Conservation (phyloP, 2,113 vertebrate genomes). For the Paedocypris sp. region DNA sequence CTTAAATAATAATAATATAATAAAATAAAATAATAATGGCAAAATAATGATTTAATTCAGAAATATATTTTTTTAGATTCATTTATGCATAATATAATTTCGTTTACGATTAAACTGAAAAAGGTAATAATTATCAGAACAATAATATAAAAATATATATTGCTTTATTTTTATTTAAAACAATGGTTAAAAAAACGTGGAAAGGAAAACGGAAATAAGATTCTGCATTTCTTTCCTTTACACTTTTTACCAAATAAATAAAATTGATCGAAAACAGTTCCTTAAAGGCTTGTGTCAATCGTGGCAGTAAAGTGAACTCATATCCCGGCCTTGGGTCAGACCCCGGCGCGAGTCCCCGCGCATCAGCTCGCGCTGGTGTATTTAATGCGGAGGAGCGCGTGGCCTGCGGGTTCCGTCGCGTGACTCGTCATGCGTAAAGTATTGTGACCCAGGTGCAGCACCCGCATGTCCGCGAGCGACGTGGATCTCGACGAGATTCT, state of each 20-base stretch:
- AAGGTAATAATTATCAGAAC: too few species aligned
- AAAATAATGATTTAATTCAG: too few species aligned
- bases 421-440: conserved; percentile 65
- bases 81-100: too few species aligned
- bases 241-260: neutral
- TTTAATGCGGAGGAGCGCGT: conserved; percentile 52
- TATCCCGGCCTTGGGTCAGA: conserved; percentile 15
- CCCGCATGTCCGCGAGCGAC: conserved; percentile 60
- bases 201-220: neutral
- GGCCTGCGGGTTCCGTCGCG: conserved; percentile 53
- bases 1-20: too few species aligned
- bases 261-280: conserved; percentile 1
- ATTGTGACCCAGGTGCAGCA: conserved; percentile 69
- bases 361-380: conserved; percentile 47
- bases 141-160: too few species aligned
- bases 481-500: conserved; percentile 25
- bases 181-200: neutral
- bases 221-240: neutral
- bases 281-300: neutral
- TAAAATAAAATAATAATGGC: too few species aligned
- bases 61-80: too few species aligned
- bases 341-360: conserved; percentile 9
- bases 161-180: too few species aligned
- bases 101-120: too few species aligned
- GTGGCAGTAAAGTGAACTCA: conserved; percentile 17